A percentile compares a stretch with the other conserved stretches of the same genome.
Evolutionary conservation across 2,797 vertebrate species (phyloP).

Genomic region (Anas flavirostris): DNA sequence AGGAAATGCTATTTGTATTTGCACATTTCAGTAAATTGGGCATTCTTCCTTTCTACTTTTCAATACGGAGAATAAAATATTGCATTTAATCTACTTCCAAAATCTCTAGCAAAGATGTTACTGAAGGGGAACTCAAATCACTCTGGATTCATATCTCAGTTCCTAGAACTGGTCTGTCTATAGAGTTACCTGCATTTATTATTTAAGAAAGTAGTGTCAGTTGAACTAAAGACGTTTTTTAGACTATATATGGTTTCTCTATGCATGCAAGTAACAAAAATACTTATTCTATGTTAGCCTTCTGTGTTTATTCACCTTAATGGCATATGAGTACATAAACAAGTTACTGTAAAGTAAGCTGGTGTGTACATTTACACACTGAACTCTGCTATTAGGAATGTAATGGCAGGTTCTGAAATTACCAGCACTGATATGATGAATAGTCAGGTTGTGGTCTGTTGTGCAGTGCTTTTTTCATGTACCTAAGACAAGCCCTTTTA

Average conservation of each 20-base stretch:
- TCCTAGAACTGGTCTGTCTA: not conserved
- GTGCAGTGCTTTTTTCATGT: not conserved
- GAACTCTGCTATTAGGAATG: not conserved
- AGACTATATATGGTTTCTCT: not conserved
- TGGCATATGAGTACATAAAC: not conserved
- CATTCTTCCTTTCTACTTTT: not conserved
- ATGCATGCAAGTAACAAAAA: not conserved
- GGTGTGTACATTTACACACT: not conserved
- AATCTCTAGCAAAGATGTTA: not conserved
- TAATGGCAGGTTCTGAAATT: not conserved
- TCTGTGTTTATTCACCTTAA: not conserved
- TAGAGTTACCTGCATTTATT: not conserved
- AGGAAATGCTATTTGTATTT: fast-evolving
- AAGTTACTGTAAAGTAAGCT: not conserved
- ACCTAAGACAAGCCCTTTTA: not conserved
- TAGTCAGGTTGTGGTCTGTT: not conserved
- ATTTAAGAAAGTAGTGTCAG: not conserved
- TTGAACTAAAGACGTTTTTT: not conserved
- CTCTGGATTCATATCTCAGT: not conserved
- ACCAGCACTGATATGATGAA: not conserved
- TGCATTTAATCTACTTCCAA: not conserved
- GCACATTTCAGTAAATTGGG: not conserved
- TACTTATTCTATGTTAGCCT: not conserved
- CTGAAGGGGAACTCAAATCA: not conserved
- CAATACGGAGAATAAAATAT: not conserved